phyloP scores from a whole-genome alignment of 2,888 invertebrate genomes.

The Hyles lineata region DNA sequence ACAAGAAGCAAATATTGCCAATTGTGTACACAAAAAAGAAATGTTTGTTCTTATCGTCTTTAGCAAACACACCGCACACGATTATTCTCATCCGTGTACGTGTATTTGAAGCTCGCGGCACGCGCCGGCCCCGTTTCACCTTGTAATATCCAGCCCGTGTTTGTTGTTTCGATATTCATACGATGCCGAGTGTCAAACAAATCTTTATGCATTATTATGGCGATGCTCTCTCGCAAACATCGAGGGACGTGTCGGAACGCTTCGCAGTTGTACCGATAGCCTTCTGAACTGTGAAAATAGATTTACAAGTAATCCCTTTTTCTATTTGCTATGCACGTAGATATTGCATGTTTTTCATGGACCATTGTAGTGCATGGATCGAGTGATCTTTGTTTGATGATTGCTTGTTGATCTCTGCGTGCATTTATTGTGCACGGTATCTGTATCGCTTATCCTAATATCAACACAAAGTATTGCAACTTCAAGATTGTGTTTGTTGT shows the following conservation, averaged over 20 bases:
- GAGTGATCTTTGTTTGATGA: no score
- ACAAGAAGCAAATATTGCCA: no score
- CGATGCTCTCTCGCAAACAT: background rate
- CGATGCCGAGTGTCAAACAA: background rate
- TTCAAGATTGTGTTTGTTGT: no score
- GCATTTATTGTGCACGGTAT: no score
- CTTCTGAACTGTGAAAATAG: background rate
- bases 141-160: background rate
- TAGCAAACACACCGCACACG: background rate
- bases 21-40: no score
- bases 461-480: no score
- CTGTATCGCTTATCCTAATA: no score
- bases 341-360: background rate
- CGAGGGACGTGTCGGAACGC: background rate
- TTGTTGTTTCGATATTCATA: constrained; percentile 17
- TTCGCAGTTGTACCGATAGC: background rate
- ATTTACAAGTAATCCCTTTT: background rate
- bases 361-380: background rate
- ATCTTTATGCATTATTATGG: constrained; percentile 8
- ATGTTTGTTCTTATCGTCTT: background rate
- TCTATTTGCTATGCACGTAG: background rate
- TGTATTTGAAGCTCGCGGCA: background rate
- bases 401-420: no score
- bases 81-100: background rate
- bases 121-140: background rate